A percentile compares a stretch with the other conserved stretches of the same genome.
Conservation (phyloP, 1,140 invertebrate species). For the Trachelipus rathkii region DNA sequence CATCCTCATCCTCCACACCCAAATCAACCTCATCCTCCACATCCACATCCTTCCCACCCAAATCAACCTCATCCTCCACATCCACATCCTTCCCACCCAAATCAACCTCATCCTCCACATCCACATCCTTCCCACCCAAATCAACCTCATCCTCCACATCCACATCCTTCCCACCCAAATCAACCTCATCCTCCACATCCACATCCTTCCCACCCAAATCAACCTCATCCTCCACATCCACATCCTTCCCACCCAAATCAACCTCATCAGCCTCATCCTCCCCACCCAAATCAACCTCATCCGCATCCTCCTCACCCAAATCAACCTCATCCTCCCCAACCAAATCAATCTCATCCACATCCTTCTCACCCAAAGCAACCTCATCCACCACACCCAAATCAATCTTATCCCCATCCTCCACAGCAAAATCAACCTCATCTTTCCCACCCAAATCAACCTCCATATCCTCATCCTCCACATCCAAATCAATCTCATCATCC, state of each 20-base stretch:
- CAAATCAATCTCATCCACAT: neutral
- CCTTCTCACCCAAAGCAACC: neutral
- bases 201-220: neutral
- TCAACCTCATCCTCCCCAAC: too few relatives aligned
- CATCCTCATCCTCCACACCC: neutral
- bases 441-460: neutral
- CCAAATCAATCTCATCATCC: neutral
- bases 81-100: neutral
- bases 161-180: neutral
- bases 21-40: neutral
- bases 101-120: neutral
- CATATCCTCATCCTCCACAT: neutral
- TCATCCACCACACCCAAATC: neutral
- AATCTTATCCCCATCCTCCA: neutral
- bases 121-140: neutral
- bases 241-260: neutral
- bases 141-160: neutral
- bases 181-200: too few relatives aligned
- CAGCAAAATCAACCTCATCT: neutral
- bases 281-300: neutral
- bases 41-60: neutral
- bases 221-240: neutral
- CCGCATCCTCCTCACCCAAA: neutral
- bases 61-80: neutral
- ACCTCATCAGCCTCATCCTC: too few relatives aligned